A percentile compares a stretch with the other conserved stretches of the same genome.
Evolutionary conservation across 1,140 invertebrate species (phyloP).

Genomic region (Paralvinella palmiformis): DNA sequence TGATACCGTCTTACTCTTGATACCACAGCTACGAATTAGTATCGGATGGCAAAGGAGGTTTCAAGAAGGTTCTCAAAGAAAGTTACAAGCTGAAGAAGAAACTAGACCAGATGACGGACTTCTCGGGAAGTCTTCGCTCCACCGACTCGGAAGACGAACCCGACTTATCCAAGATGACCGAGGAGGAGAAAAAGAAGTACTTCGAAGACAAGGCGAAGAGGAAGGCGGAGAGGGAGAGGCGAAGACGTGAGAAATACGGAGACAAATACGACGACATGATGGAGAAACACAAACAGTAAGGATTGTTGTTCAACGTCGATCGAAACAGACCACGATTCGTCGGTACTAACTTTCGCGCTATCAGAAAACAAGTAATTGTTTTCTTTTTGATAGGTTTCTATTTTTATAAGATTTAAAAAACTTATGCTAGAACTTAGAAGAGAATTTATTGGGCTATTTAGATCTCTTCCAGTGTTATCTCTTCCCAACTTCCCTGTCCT

Average conservation of each 20-base stretch:
- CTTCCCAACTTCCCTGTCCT: too few relatives aligned
- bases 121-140: constrained; percentile 10
- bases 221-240: constrained; percentile 35
- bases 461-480: too few relatives aligned
- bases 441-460: too few relatives aligned
- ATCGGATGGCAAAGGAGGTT: constrained; percentile 22
- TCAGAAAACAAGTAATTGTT: too few relatives aligned
- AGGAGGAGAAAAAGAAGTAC: constrained; percentile 42
- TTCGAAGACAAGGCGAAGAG: constrained; percentile 37
- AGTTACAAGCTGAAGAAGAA: constrained; percentile 15
- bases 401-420: too few relatives aligned
- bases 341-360: too few relatives aligned
- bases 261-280: constrained; percentile 48
- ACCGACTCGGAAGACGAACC: constrained; percentile 43
- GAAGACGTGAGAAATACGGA: constrained; percentile 45
- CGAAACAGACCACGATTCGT: too few relatives aligned
- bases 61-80: constrained; percentile 23
- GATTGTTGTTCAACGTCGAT: too few relatives aligned
- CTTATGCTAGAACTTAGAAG: too few relatives aligned
- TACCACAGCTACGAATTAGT: constrained; percentile 1
- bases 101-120: constrained; percentile 23
- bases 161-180: constrained; percentile 44
- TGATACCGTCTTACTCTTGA: background rate
- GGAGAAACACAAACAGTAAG: constrained; percentile 40
- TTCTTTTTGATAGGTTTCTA: too few relatives aligned